Evolutionary conservation across 2,888 invertebrate species (phyloP), one percentile per base, ranked within the genome.

Genomic region (Pinctada fucata): DNA sequence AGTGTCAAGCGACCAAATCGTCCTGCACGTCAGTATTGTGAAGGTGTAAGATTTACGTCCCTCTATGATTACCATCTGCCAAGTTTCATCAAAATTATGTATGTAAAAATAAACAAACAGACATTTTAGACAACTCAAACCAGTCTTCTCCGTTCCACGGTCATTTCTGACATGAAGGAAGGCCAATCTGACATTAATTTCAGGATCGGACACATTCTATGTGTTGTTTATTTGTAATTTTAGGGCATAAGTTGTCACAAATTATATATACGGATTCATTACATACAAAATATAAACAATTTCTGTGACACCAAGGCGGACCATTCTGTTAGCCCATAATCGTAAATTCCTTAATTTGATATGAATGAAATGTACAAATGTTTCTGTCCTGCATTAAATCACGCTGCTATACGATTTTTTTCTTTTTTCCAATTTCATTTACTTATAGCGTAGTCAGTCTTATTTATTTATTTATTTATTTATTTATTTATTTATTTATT

Each of bases 11-110:
- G 58, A 10, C 58, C 58, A 58, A 58, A 58, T 58, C 58, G 13
- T 58, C 13, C 58, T 58, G 6, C 58, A 58, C 58, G 58, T 58
- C 6, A 58, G 58, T 13, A 58, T 58, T 58, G 58, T 58, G 13
- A 10, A 58, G 6, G 58, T 58, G 58, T 58, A 58, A 58, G 58
- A 58, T 58, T 58, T 58, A 58, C 58, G 58, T 10, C 58, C 13
- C 13, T 13, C 58, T 13, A 58, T 58, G 58, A 58, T 58, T 13
- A 13, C 58, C 13, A 58, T 13, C 6, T 58, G 58, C 58, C 58
- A 58, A 58, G 6, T 58, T 58, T 58, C 58, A 58, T 58, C 58
- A 58, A 58, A 58, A 58, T 58, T 58, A 58, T 58, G 58, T 58
- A 58, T 58, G 58, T 58, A 58, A 58, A 58, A 58, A 58, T 13